Base-by-base conservation (phyloP, 2,888 invertebrate genomes). In the Caenorhabditis sinica region DNA sequence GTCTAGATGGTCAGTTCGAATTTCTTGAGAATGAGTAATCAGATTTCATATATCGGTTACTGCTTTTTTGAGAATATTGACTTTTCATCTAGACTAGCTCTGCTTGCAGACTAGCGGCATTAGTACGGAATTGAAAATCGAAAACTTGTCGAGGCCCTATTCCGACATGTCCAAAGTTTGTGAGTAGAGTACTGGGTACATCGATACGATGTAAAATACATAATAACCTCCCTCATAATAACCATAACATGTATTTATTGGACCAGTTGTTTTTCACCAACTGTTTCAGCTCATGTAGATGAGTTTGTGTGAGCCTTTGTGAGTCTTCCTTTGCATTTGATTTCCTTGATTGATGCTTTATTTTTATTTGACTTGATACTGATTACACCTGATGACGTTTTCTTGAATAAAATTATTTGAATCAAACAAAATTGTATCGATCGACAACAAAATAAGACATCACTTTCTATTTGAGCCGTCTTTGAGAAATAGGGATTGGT, bases 321-420 rank as follows among this genome's bases (percentile, higher is more conserved):
- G 49, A 28, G 28, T 33, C 28, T 58, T 56, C 9, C 11, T 28
- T 56, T 56, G 53, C n/a, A 25, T 17, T 17, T 49, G 40, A 25
- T 36, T 36, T 58, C 28, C 49, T 69, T 53, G 65, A 45, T 20
- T 61, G 49, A 49, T 49, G 49, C 65, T 65, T 3, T 71, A 58
- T 36, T 17, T 45, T 58, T 49, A 20, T 65, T 23, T 28, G 17
- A 65, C 63, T 56, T 56, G 71, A 68, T 23, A 17, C 30, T 61
- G 60, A 68, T 69, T 69, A 79, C 79, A 61, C 15, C 36, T 69
- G 68, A 61, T 71, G 79, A 79, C 71, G 61, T 15, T 53, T 71
- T 79, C 56, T 43, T 65, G 49, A 79, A 79, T 79, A 63, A 79
- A 71, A 17, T 65, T 53, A 25, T 63, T 63, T 72, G 79, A 65